Base-by-base conservation (phyloP, 2,888 invertebrate species). In the Morpho deidamia region DNA sequence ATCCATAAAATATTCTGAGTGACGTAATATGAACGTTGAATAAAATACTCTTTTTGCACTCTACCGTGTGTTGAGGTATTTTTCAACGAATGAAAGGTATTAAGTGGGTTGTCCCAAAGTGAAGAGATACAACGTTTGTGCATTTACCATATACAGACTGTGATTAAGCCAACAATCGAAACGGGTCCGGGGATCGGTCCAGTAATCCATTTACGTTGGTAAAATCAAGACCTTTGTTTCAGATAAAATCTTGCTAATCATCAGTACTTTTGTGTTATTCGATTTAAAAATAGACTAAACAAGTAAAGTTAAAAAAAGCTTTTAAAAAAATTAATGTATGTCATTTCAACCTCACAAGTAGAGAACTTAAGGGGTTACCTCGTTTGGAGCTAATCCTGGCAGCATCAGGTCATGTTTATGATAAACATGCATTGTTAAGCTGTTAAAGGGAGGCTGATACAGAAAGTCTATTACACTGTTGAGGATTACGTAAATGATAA, bases 171-270 rank as follows among this genome's bases (percentile, higher is more conserved):
- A 67, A 74, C 69, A 71, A 72, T 72, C 68, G 66, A 64, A 70
- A 60, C 64, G 66, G 68, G 65, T 64, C 61, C 61, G 58, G 57
- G 64, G 67, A 63, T 70, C 68, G 69, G 75, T 72, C 76, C 72
- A 70, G 69, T 79, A 76, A 81, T 77, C 74, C 73, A 79, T 79
- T 81, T 81, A 77, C 72, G 71, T 71, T 76, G 76, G 75, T 69
- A 48, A 70, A 74, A 69, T 75, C 48, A 48, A 48, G 48, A 40
- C 48, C 41, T 48, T 48, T 41, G 40, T 48, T 34, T 33, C 11
- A 48, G 48, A 40, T 48, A 48, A n/a, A 48, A 40, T 40, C 40
- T 40, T 34, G 9, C 48, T 41, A 48, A 48, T 40, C 48, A 48
- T 11, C 40, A 32, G 34, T 40, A 48, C 12, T 48, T 48, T 48